A percentile compares a stretch with the other conserved stretches of the same genome.
Evolutionary conservation across 2,888 invertebrate genomes (phyloP).

Genomic region (Hoplodrina blanda): DNA sequence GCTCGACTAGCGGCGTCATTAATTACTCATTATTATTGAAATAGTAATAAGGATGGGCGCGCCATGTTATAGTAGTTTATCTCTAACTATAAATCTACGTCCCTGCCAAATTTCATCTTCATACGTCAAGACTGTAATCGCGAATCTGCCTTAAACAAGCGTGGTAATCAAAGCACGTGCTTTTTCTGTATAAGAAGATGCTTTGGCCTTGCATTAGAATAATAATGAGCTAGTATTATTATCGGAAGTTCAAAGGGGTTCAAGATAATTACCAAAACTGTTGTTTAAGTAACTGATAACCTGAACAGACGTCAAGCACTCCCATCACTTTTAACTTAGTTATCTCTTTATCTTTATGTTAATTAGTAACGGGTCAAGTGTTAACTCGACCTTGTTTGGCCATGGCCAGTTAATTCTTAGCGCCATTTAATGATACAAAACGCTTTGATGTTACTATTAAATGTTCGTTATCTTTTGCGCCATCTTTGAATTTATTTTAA

Average conservation of each 20-base stretch:
- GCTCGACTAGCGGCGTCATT: too few species aligned
- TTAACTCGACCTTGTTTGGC: constrained; percentile 37
- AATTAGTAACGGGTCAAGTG: constrained; percentile 50
- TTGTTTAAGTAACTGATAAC: constrained; percentile 41
- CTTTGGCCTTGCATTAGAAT: too few species aligned
- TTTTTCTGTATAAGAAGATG: too few species aligned
- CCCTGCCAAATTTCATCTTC: too few species aligned
- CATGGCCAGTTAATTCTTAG: constrained; percentile 35
- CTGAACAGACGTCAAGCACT: constrained; percentile 31
- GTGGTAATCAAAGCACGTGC: too few species aligned
- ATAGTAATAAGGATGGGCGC: too few species aligned
- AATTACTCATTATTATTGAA: too few species aligned
- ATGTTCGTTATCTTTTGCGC: background rate
- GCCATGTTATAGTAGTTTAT: too few species aligned
- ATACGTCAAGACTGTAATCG: too few species aligned
- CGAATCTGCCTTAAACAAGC: too few species aligned
- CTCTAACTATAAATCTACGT: too few species aligned
- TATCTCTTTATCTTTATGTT: constrained; percentile 54
- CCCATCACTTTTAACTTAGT: constrained; percentile 24
- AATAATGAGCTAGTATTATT: background rate
- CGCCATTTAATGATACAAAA: constrained; percentile 18
- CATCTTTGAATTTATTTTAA: background rate
- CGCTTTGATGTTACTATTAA: constrained; percentile 25
- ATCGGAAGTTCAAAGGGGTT: background rate
- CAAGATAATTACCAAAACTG: constrained; percentile 23